These are phyloP conservation scores for Gallinago stenura DNA, from an alignment of 2,797 vertebrate species.

Conservation along the genomic window DNA sequence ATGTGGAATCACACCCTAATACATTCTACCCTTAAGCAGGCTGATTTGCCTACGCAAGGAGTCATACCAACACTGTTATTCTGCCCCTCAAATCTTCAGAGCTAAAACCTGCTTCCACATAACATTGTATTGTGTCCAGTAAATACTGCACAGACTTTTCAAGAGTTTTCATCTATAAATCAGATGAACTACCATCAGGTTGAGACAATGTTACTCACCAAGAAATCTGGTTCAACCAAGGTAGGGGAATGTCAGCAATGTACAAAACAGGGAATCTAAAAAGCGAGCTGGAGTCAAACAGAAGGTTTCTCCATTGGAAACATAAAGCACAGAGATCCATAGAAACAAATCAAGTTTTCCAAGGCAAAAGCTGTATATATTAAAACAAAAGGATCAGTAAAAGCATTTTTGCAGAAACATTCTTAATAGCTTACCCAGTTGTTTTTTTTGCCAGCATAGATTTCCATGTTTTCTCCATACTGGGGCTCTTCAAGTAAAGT, in stretches of 20 bases:
- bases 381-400: neutral
- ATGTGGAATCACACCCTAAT: neutral
- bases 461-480: slow-evolving; percentile 94
- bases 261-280: neutral
- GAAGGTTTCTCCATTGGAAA: neutral
- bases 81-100: neutral
- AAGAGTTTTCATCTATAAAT: neutral
- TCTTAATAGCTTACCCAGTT: slow-evolving; percentile 88
- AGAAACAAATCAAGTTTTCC: neutral
- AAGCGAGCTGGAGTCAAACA: neutral
- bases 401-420: neutral
- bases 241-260: neutral
- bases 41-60: neutral
- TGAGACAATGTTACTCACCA: neutral
- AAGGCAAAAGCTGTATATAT: neutral
- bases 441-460: slow-evolving; percentile 96
- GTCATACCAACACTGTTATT: neutral
- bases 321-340: neutral
- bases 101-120: neutral
- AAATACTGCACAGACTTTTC: neutral
- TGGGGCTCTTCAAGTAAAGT: slow-evolving; percentile 94
- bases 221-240: neutral
- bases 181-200: neutral
- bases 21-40: neutral
- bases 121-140: neutral